phyloP scores from a whole-genome alignment of 2,797 vertebrate genomes.

The Syngnathus rostellatus region DNA sequence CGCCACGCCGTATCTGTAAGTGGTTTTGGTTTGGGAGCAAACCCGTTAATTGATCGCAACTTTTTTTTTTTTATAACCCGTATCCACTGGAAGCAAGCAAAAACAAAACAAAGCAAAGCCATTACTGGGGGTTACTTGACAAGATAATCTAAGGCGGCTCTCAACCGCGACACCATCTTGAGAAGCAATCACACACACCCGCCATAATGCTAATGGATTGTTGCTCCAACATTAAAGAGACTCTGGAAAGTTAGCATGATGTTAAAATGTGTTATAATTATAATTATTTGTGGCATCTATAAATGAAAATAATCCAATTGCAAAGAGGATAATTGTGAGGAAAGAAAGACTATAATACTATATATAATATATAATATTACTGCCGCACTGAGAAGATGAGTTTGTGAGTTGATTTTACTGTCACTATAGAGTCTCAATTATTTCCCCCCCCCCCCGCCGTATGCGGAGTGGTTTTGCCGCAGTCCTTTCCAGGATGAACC shows the following conservation, averaged over 20 bases:
- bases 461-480: not conserved
- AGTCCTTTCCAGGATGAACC: not conserved
- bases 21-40: not conserved
- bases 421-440: too few relatives aligned
- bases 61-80: not conserved
- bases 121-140: conserved; percentile 1
- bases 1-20: not conserved
- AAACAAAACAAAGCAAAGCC: conserved; percentile 4
- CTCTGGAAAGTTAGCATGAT: not conserved
- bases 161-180: not conserved
- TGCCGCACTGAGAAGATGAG: too few relatives aligned
- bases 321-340: too few relatives aligned
- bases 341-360: too few relatives aligned
- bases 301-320: not conserved
- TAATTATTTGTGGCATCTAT: not conserved
- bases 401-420: too few relatives aligned
- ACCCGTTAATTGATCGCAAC: not conserved
- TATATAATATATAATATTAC: too few relatives aligned
- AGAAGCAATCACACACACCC: not conserved
- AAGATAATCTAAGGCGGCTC: conserved; percentile 4
- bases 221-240: not conserved
- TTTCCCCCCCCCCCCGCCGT: too few relatives aligned
- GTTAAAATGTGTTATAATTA: not conserved
- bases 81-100: not conserved
- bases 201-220: not conserved